phyloP scores from a whole-genome alignment of 2,113 vertebrate genomes.

The Myrmophylax atrothorax region DNA sequence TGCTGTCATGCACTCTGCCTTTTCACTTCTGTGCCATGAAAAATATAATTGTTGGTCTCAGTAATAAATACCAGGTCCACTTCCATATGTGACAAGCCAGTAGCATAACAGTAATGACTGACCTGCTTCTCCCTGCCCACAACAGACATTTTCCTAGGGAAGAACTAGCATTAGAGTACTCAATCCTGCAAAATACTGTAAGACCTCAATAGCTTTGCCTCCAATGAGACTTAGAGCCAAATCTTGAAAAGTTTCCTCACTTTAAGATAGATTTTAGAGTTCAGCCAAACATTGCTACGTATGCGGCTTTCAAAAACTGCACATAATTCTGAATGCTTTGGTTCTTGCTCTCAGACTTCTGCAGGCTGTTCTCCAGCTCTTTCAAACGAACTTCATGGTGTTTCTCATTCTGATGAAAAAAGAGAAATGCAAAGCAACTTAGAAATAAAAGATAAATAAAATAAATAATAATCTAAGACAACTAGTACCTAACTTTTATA shows the following conservation, averaged over 20 bases:
- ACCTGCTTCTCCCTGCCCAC: not conserved
- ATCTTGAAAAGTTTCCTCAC: not conserved
- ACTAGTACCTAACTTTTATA: not conserved
- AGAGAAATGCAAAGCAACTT: not conserved
- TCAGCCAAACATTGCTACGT: constrained; percentile 83
- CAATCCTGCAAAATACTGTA: not conserved
- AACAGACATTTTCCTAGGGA: not conserved
- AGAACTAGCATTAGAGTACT: not conserved
- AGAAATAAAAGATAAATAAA: not conserved
- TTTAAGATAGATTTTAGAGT: not conserved
- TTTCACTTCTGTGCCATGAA: not conserved
- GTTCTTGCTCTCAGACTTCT: constrained; percentile 85
- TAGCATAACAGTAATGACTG: not conserved
- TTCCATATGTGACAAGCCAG: not conserved
- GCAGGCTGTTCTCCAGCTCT: constrained; percentile 85
- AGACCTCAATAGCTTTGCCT: not conserved
- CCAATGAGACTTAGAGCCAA: not conserved
- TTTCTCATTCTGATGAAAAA: constrained; percentile 78
- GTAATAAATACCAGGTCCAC: not conserved
- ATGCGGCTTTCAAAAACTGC: constrained; percentile 86
- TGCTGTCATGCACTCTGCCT: not conserved
- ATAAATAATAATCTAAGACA: not conserved
- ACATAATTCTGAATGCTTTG: constrained; percentile 88
- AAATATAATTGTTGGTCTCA: not conserved
- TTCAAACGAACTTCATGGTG: constrained; percentile 79